Base-by-base conservation (phyloP, 2,113 vertebrate genomes). In the Mustela lutreola region DNA sequence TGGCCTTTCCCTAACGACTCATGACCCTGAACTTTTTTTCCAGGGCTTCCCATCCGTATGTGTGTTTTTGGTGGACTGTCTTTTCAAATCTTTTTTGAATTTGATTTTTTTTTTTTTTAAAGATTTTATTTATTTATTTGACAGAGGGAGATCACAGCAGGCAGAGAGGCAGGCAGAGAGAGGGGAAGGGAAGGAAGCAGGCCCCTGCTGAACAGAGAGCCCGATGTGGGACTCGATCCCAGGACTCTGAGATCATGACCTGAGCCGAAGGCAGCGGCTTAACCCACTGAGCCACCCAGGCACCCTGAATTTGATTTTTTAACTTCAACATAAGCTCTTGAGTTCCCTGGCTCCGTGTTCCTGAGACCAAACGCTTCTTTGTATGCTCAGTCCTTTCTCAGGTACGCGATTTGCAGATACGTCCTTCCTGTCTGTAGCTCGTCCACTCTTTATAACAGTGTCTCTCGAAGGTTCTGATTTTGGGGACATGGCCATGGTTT, bases 341-440 rank as follows among this genome's bases (percentile, higher is more conserved):
- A 15, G 24, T 45, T 75, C 16, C 16, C 71, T 45, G 60, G 22
- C 56, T 58, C n/a, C 63, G 8, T 22, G 14, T 45, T 53, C 16
- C 1, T 39, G 39, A 56, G 15, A 22, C 36, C 18, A 70, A 7
- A 31, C 39, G 42, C 24, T 18, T 65, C 48, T 50, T 33, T 21
- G 14, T 24, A 45, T 22, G 18, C 45, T 16, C 22, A 14, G 58
- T 58, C 42, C 42, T 33, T 58, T 3, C 8, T 39, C 19, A 7
- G 53, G 42, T 1, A 3, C 0, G n/a, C 4, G 16, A 48, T 28
- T 21, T 45, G 79, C 48, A 21, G 21, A 4, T 9, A 11, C 2
- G 5, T 31, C 21, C 79, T 53, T 50, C 73, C 21, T 1, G 28
- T 1, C 39, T 50, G 14, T 11, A 5, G 60, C 81, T 39, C 63